Conservation (phyloP, 1,140 invertebrate genomes). For the Drosophila persimilis region DNA sequence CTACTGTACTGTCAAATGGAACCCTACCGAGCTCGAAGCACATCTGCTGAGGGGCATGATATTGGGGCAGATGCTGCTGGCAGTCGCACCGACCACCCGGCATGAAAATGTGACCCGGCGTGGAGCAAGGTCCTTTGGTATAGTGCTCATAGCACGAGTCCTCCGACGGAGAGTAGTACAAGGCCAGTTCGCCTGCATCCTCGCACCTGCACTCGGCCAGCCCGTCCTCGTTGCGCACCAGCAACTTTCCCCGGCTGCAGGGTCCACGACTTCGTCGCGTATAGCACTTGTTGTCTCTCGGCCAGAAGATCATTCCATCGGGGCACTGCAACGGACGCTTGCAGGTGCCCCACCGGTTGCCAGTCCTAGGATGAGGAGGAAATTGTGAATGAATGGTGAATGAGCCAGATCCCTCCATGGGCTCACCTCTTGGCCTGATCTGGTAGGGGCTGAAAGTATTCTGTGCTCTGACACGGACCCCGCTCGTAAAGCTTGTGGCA, state of each 20-base stretch:
- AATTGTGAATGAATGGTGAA: too few relatives aligned
- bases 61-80: conserved; percentile 87
- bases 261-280: conserved; percentile 87
- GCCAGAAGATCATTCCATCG: conserved; percentile 88
- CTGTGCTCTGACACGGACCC: conserved; percentile 88
- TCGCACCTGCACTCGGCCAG: conserved; percentile 86
- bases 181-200: conserved; percentile 81
- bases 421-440: conserved; percentile 58
- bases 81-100: conserved; percentile 90
- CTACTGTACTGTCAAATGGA: background rate
- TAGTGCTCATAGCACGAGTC: conserved; percentile 90
- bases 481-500: conserved; percentile 89
- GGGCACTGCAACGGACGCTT: conserved; percentile 85
- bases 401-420: background rate
- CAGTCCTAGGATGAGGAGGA: conserved; percentile 30
- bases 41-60: conserved; percentile 86
- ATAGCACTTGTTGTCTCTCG: conserved; percentile 89
- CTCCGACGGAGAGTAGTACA: conserved; percentile 84
- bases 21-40: conserved; percentile 90
- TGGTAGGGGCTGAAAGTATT: conserved; percentile 75
- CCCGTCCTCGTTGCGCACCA: conserved; percentile 85
- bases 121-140: conserved; percentile 89
- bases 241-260: conserved; percentile 88
- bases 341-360: conserved; percentile 87
- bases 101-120: conserved; percentile 89